phyloP scores from a whole-genome alignment of 2,797 vertebrate genomes.

The Pelobates cultripes region DNA sequence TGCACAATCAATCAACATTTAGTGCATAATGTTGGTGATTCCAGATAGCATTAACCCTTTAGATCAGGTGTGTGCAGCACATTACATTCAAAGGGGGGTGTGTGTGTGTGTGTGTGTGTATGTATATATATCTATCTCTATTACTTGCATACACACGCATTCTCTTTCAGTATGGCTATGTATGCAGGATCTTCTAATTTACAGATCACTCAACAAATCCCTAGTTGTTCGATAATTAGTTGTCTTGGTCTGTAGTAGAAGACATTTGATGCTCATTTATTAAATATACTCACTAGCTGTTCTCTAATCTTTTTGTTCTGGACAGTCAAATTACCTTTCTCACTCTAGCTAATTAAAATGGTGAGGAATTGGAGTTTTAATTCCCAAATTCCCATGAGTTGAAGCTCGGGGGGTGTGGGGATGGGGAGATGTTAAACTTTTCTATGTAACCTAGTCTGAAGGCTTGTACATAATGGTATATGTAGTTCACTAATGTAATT shows the following conservation, averaged over 20 bases:
- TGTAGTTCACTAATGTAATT: no score
- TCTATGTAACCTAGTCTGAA: neutral
- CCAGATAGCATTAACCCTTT: conserved; percentile 7
- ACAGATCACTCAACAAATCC: conserved; percentile 66
- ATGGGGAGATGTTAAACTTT: conserved; percentile 84
- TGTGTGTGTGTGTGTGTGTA: no score
- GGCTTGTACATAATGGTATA: no score
- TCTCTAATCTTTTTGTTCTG: conserved; percentile 96
- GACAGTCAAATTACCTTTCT: conserved; percentile 99
- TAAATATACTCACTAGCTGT: conserved; percentile 91
- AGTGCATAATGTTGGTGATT: conserved; percentile 57
- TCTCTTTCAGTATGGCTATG: neutral
- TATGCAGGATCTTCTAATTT: conserved; percentile 65
- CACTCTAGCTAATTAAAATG: conserved; percentile 85
- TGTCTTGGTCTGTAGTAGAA: conserved; percentile 78
- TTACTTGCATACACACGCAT: conserved; percentile 13
- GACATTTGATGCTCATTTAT: conserved; percentile 96
- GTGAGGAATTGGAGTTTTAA: conserved; percentile 91
- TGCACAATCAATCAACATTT: conserved; percentile 45
- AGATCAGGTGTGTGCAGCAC: neutral
- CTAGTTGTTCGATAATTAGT: conserved; percentile 85
- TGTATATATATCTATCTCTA: no score
- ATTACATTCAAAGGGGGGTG: neutral
- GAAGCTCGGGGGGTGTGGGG: conserved; percentile 90
- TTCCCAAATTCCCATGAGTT: conserved; percentile 92